These are phyloP conservation scores for Leuctra nigra DNA, from an alignment of 2,888 invertebrate genomes.

Conservation along the genomic window DNA sequence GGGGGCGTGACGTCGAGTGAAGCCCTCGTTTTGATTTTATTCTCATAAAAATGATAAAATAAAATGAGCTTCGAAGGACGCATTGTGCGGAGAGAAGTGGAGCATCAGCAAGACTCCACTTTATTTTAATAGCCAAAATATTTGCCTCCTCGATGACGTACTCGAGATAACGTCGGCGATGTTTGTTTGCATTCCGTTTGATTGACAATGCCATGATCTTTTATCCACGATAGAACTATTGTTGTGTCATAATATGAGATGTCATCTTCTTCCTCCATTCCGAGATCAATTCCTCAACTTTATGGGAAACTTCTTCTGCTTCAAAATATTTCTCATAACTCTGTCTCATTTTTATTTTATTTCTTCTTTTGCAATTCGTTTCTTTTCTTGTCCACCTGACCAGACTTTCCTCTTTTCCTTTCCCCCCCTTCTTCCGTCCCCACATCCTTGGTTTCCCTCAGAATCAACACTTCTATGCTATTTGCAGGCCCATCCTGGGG, in stretches of 20 bases:
- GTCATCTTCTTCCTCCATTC: background rate
- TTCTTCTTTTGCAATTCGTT: background rate
- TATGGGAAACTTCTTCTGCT: background rate
- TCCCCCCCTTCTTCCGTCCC: background rate
- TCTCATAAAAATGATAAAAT: no score
- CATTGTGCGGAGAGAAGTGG: no score
- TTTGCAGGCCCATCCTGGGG: slow-evolving; percentile 3
- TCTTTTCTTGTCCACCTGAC: slow-evolving; percentile 14
- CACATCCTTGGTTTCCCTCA: slow-evolving; percentile 2
- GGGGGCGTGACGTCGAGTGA: no score
- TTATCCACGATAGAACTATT: background rate
- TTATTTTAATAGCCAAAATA: no score
- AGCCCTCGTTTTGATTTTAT: no score
- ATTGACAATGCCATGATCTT: slow-evolving; percentile 1
- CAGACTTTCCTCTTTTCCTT: background rate
- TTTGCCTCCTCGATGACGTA: no score
- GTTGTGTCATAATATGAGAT: background rate
- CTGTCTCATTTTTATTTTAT: background rate
- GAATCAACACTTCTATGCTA: background rate
- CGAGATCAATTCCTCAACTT: slow-evolving; percentile 2
- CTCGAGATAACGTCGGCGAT: background rate
- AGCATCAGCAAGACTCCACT: no score
- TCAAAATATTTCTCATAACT: background rate
- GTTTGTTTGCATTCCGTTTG: background rate
- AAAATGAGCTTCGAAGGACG: no score